These are phyloP conservation scores for Caenorhabditis sinica DNA, from an alignment of 2,888 invertebrate genomes.

Conservation along the genomic window DNA sequence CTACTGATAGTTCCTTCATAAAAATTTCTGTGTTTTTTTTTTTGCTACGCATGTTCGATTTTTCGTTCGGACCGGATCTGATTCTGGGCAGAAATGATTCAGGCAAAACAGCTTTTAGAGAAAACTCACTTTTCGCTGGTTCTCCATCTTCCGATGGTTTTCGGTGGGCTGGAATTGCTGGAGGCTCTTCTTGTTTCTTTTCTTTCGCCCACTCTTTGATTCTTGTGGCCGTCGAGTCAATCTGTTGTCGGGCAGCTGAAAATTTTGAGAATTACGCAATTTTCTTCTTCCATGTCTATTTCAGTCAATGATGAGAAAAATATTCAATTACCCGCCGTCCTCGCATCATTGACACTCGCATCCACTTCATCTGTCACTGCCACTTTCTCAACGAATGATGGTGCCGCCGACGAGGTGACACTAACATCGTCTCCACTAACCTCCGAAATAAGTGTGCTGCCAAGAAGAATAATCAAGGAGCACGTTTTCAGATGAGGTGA, in stretches of 20 bases:
- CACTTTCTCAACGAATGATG: slow-evolving; percentile 45
- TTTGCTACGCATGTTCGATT: no score
- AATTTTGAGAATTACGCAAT: no score
- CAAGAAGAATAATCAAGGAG: slow-evolving; percentile 77
- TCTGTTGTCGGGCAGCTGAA: slow-evolving; percentile 50
- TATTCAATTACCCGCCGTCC: slow-evolving; percentile 38
- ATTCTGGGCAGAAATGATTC: no score
- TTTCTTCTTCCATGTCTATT: background rate
- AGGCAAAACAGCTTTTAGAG: no score
- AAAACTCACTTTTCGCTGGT: slow-evolving; percentile 37
- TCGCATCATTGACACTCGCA: slow-evolving; percentile 34
- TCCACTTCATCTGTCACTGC: slow-evolving; percentile 59
- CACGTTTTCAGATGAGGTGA: slow-evolving; percentile 58
- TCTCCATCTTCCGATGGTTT: slow-evolving; percentile 30
- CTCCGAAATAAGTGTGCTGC: slow-evolving; percentile 74
- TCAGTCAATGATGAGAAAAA: background rate
- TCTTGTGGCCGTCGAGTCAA: slow-evolving; percentile 35
- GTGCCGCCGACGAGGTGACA: slow-evolving; percentile 55
- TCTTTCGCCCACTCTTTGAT: slow-evolving; percentile 48
- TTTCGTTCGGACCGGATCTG: no score
- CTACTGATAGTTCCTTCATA: no score
- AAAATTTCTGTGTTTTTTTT: no score
- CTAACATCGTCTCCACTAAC: slow-evolving; percentile 66
- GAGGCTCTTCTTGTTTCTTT: slow-evolving; percentile 27
- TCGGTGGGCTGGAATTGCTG: slow-evolving; percentile 47